Percentiles rank a stretch among this genome's conserved stretches.
phyloP scores from a whole-genome alignment of 2,113 vertebrate genomes.

The Esox niger region DNA sequence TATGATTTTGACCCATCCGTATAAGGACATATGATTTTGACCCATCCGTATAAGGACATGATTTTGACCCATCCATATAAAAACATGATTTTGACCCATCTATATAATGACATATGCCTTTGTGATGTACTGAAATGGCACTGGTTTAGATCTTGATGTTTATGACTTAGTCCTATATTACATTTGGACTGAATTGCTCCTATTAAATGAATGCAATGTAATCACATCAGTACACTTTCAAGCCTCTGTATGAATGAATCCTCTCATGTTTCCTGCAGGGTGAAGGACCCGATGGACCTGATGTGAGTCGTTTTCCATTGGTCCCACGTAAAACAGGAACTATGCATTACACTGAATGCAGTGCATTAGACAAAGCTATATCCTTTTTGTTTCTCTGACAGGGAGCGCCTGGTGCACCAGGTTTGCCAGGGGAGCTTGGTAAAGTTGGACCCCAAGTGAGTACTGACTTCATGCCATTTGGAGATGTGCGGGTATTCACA shows the following conservation, averaged over 20 bases:
- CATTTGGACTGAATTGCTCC: no score
- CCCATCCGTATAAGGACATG: no score
- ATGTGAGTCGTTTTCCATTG: conserved; percentile 74
- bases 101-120: no score
- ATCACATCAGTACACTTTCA: neutral
- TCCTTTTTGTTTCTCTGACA: conserved; percentile 45
- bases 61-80: no score
- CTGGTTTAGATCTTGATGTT: no score
- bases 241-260: neutral
- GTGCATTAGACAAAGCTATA: neutral
- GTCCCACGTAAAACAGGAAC: neutral
- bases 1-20: no score
- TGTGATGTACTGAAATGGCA: no score
- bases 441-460: conserved; percentile 83
- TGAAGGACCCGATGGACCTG: conserved; percentile 79
- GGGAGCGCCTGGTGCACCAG: conserved; percentile 87
- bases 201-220: no score
- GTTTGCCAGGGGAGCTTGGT: conserved; percentile 93
- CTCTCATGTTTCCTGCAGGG: conserved; percentile 68
- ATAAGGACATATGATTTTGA: no score
- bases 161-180: no score
- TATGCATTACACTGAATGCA: neutral
- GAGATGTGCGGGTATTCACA: neutral
- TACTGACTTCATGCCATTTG: conserved; percentile 40
- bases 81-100: no score